Evolutionary conservation across 1,140 invertebrate species (phyloP).

Genomic region (Eciton burchellii): DNA sequence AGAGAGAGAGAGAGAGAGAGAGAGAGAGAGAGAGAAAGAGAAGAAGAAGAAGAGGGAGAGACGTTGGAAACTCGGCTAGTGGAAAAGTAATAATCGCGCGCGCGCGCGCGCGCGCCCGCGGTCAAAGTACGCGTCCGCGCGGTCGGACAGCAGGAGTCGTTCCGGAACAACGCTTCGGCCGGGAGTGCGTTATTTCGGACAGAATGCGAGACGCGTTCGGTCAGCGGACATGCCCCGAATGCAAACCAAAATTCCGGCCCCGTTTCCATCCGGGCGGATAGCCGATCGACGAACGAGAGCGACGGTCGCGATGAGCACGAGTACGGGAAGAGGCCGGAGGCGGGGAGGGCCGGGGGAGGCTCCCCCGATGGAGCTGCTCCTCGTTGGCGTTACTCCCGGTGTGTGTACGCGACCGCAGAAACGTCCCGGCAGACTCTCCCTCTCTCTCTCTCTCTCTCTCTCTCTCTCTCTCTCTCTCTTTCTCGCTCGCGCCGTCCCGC

Average conservation of each 20-base stretch:
- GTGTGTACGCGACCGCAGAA: constrained; percentile 56
- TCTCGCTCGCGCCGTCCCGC: constrained; percentile 31
- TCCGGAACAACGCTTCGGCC: constrained; percentile 50
- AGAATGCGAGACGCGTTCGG: constrained; percentile 71
- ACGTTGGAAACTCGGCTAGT: constrained; percentile 29
- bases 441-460: constrained; percentile 45
- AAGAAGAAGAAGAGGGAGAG: background rate
- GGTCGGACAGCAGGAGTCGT: constrained; percentile 29
- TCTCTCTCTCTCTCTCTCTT: constrained; percentile 45
- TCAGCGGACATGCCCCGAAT: constrained; percentile 68
- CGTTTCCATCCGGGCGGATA: constrained; percentile 44
- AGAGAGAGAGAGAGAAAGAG: background rate
- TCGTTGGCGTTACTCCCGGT: constrained; percentile 41
- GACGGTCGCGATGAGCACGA: constrained; percentile 1
- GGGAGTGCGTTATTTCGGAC: constrained; percentile 54
- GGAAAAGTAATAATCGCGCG: constrained; percentile 62
- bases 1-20: no score
- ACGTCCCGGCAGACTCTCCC: constrained; percentile 56
- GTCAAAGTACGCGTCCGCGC: constrained; percentile 21
- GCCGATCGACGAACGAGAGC: background rate
- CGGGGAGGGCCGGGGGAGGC: constrained; percentile 22
- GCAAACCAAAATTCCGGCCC: constrained; percentile 64
- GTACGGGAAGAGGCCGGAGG: no score
- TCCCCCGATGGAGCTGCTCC: constrained; percentile 65
- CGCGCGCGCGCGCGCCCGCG: background rate